A percentile compares a stretch with the other conserved stretches of the same genome.
Evolutionary conservation across 2,888 invertebrate genomes (phyloP).

Genomic region (Phania funesta): DNA sequence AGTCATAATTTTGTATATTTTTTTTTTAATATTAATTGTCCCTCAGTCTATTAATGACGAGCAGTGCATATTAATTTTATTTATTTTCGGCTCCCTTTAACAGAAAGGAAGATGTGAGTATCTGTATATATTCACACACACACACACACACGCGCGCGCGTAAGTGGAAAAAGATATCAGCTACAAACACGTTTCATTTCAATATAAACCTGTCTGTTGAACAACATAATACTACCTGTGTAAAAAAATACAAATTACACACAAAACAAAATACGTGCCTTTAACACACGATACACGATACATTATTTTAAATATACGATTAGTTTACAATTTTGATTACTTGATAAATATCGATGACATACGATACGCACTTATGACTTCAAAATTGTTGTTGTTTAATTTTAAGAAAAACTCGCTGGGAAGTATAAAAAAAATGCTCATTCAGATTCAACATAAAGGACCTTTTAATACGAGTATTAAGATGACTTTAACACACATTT

Average conservation of each 20-base stretch:
- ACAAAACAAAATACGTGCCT: background rate
- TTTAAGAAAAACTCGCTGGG: too few relatives aligned
- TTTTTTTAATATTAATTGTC: conserved; percentile 26
- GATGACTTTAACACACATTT: too few relatives aligned
- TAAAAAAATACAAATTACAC: background rate
- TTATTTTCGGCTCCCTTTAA: background rate
- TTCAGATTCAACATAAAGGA: too few relatives aligned
- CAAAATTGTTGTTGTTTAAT: too few relatives aligned
- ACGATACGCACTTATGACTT: too few relatives aligned
- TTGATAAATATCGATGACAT: too few relatives aligned
- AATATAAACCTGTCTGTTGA: conserved; percentile 54
- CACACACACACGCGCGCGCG: background rate
- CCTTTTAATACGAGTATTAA: too few relatives aligned
- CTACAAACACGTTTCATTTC: conserved; percentile 57
- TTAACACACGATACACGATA: too few relatives aligned
- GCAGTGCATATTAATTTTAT: conserved; percentile 52
- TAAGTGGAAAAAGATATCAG: conserved; percentile 27
- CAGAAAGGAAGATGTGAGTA: conserved; percentile 28
- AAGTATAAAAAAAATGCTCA: too few relatives aligned
- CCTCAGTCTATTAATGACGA: conserved; percentile 8
- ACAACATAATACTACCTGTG: conserved; percentile 26
- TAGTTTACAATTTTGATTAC: too few relatives aligned
- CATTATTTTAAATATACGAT: too few relatives aligned
- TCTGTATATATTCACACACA: background rate
- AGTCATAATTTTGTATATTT: conserved; percentile 50